Percentiles rank a stretch among this genome's conserved stretches.
Evolutionary conservation across 2,113 vertebrate species (phyloP).

Genomic region (Cinclus mexicanus): DNA sequence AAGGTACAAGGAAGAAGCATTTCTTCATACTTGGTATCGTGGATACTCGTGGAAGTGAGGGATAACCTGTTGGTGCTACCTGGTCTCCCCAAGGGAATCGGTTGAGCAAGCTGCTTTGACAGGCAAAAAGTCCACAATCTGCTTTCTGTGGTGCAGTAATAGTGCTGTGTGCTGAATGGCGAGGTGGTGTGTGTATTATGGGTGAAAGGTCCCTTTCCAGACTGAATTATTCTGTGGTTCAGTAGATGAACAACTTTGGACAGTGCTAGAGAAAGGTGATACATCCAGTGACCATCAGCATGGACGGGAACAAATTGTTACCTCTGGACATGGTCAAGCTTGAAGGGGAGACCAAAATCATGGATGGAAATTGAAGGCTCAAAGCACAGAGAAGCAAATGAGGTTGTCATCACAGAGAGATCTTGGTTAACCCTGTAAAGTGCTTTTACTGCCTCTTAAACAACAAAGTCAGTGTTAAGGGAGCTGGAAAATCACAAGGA

Average conservation of each 20-base stretch:
- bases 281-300: neutral
- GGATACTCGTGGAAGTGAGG: neutral
- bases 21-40: neutral
- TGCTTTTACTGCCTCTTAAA: neutral
- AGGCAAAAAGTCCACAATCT: neutral
- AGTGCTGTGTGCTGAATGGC: neutral
- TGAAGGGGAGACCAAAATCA: neutral
- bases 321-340: fast-evolving
- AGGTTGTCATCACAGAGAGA: neutral
- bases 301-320: neutral
- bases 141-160: neutral
- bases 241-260: neutral
- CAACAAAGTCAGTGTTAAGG: neutral
- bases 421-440: neutral
- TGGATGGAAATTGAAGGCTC: neutral
- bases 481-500: neutral
- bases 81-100: neutral
- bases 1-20: constrained; percentile 72
- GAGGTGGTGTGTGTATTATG: neutral
- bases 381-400: neutral
- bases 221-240: neutral
- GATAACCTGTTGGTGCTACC: neutral
- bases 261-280: neutral
- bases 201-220: neutral
- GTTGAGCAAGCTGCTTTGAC: neutral